These are phyloP conservation scores for Ecliptopera silaceata DNA, from an alignment of 2,888 invertebrate genomes.

Conservation along the genomic window DNA sequence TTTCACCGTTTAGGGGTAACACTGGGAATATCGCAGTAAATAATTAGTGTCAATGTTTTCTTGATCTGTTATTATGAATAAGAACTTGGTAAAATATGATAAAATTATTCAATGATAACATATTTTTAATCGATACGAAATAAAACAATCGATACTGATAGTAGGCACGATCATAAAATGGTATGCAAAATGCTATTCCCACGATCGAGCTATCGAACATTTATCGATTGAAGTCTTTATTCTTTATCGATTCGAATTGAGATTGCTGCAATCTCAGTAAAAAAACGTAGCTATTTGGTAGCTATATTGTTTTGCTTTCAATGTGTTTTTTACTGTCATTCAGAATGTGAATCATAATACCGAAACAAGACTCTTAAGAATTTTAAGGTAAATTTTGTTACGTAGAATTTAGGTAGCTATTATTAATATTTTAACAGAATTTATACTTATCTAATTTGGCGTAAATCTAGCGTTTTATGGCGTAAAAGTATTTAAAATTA, in stretches of 20 bases:
- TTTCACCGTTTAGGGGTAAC: slow-evolving; percentile 68
- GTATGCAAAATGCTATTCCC: slow-evolving; percentile 70
- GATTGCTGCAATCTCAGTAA: not conserved
- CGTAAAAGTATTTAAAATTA: no score
- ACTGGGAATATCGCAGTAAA: slow-evolving; percentile 44
- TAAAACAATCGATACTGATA: slow-evolving; percentile 11
- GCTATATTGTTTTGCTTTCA: no score
- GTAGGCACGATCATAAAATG: slow-evolving; percentile 46
- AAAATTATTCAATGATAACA: slow-evolving; percentile 1
- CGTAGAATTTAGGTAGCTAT: no score
- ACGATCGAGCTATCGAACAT: slow-evolving; percentile 64
- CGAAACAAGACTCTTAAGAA: no score
- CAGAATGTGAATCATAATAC: no score
- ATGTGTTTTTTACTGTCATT: no score
- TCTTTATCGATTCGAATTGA: slow-evolving; percentile 38
- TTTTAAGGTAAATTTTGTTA: no score
- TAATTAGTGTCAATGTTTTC: slow-evolving; percentile 26
- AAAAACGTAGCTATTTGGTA: not conserved
- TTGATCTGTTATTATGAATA: slow-evolving; percentile 10
- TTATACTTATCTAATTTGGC: not conserved
- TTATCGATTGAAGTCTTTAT: slow-evolving; percentile 57
- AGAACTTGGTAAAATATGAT: not conserved
- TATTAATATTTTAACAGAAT: no score
- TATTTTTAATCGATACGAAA: slow-evolving; percentile 6
- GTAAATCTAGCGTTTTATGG: not conserved